Conservation (phyloP, 2,113 vertebrate genomes). For the Todiramphus saurophagus region DNA sequence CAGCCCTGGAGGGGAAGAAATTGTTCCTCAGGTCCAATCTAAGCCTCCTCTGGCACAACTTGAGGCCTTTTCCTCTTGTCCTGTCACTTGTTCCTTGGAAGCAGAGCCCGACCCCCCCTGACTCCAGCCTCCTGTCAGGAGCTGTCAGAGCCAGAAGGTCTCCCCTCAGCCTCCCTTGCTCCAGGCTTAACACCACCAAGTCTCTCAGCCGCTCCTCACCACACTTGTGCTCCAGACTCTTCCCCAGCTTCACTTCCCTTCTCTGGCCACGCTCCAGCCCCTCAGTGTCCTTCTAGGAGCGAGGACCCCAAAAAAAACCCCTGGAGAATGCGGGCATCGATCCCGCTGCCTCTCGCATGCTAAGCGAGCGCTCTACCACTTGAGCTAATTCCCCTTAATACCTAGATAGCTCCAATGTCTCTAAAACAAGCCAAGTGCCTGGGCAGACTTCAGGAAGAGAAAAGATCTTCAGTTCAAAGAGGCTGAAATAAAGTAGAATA, state of each 20-base stretch:
- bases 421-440: not conserved
- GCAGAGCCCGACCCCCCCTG: too few relatives aligned
- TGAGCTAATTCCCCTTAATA: conserved; percentile 76
- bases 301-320: not conserved
- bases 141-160: too few relatives aligned
- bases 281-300: not conserved
- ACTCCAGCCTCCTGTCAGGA: too few relatives aligned
- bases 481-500: not conserved
- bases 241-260: not conserved
- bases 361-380: conserved; percentile 78
- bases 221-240: not conserved
- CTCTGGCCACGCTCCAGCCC: not conserved
- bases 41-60: too few relatives aligned
- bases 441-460: not conserved
- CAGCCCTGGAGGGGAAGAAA: too few relatives aligned
- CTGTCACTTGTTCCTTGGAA: too few relatives aligned
- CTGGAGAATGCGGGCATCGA: conserved; percentile 79
- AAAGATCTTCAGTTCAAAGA: not conserved
- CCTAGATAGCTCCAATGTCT: not conserved
- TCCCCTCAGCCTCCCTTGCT: too few relatives aligned
- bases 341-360: conserved; percentile 77
- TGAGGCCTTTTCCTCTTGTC: too few relatives aligned
- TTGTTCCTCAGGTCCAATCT: too few relatives aligned
- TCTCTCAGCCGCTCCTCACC: not conserved
- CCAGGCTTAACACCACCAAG: not conserved